Evolutionary conservation across 1,140 invertebrate species (phyloP).

Genomic region (Cylas formicarius): DNA sequence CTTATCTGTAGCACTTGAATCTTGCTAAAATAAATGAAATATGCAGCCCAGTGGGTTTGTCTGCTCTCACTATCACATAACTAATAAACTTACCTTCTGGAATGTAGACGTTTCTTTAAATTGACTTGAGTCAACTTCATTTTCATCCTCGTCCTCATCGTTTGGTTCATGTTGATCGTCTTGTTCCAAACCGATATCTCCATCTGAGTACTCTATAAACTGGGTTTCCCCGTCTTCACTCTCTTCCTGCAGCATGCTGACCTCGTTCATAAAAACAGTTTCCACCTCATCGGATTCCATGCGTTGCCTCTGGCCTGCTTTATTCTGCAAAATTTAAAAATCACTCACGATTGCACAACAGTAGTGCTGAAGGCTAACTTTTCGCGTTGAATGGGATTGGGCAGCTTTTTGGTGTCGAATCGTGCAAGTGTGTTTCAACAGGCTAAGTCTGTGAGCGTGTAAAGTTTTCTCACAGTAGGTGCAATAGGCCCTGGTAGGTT

Average conservation of each 20-base stretch:
- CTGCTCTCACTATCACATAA: too few relatives aligned
- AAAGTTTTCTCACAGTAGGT: conserved; percentile 51
- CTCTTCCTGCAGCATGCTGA: conserved; percentile 9
- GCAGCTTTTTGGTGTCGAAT: conserved; percentile 51
- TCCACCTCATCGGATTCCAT: conserved; percentile 9
- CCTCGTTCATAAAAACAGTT: conserved; percentile 10
- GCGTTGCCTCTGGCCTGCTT: too few relatives aligned
- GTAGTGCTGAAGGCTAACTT: too few relatives aligned
- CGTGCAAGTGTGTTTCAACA: conserved; percentile 53
- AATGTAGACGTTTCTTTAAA: too few relatives aligned
- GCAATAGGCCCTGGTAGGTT: conserved; percentile 51
- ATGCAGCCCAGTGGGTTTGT: too few relatives aligned
- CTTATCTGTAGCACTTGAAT: conserved; percentile 10
- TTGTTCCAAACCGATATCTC: conserved; percentile 4
- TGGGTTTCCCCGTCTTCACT: conserved; percentile 1
- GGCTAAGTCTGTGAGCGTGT: conserved; percentile 52
- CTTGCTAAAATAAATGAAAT: too few relatives aligned
- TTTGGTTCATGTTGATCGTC: conserved; percentile 9
- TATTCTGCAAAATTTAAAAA: too few relatives aligned
- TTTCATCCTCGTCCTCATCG: conserved; percentile 7
- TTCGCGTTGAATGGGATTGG: conserved; percentile 32
- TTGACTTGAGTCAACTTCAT: too few relatives aligned
- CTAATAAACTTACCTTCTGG: too few relatives aligned
- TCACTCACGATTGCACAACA: too few relatives aligned
- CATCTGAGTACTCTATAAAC: background rate